A percentile compares a stretch with the other conserved stretches of the same genome.
Conservation (phyloP, 2,888 invertebrate genomes). For the Drepanosiphum platanoidis region DNA sequence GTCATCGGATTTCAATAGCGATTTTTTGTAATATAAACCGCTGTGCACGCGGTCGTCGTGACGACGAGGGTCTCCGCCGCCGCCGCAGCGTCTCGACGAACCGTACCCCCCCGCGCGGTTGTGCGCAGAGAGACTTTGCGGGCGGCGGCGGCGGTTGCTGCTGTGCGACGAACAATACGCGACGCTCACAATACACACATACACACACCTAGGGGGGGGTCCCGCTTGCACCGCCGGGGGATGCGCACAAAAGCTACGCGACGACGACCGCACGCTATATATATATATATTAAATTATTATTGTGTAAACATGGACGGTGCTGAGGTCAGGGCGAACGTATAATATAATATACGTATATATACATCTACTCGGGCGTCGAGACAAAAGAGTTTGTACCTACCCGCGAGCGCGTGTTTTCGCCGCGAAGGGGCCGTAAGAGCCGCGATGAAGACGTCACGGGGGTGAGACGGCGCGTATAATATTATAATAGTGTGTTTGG, state of each 20-base stretch:
- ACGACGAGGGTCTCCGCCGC: background rate
- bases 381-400: slow-evolving; percentile 42
- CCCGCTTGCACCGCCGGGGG: background rate
- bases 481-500: slow-evolving; percentile 20
- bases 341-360: background rate
- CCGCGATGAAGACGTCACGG: slow-evolving; percentile 37
- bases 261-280: slow-evolving; percentile 1
- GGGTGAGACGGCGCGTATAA: background rate
- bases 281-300: background rate
- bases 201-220: background rate
- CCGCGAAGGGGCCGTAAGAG: slow-evolving; percentile 1
- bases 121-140: slow-evolving; percentile 15
- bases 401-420: background rate
- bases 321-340: slow-evolving; percentile 13
- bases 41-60: background rate
- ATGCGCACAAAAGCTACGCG: background rate
- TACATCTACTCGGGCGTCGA: background rate
- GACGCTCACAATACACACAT: too few relatives aligned
- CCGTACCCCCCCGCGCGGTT: background rate
- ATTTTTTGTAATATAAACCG: too few relatives aligned
- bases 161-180: slow-evolving; percentile 21
- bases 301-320: slow-evolving; percentile 28
- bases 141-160: background rate
- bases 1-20: too few relatives aligned
- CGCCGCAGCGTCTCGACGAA: background rate